Base-by-base conservation (phyloP, 1,140 invertebrate species). In the Meloidogyne floridensis region DNA sequence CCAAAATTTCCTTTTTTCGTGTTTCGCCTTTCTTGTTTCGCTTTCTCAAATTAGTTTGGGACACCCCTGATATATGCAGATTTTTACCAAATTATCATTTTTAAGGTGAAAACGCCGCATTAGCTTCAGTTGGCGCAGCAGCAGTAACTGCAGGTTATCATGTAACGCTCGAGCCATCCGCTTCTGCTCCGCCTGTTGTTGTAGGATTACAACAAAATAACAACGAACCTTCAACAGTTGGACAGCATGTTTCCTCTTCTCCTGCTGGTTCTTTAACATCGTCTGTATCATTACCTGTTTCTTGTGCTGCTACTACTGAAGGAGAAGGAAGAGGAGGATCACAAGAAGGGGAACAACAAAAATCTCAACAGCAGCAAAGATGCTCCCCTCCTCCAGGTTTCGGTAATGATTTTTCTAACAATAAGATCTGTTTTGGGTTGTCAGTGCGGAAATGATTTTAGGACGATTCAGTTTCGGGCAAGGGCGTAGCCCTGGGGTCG, bases 131-230 rank as follows among this genome's bases (percentile, higher is more conserved):
- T 10, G 56, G 70, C 56, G 80, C 81, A n/a, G 81, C 81, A n/a
- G 82, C 81, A n/a, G 20, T 80, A 3, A 75, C 82, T n/a, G 73
- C 83, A 10, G 72, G 72, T 32, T 86, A 69, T 78, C 77, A 83
- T 42, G 77, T 80, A 53, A 82, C 72, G 11, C 71, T 79, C 47
- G 77, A 79, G 11, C 77, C 77, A 9, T 79, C 18, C 3, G 77
- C 77, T 13, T 79, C 59, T 51, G 77, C 77, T 18, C 77, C 77
- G 4, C 79, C 79, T 3, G 42, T 72, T 7, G 8, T 32, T n/a
- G n/a, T 72, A 32, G 70, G 20, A 42, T 47, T 47, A 47, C 42
- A 15, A 59, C 18, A n/a, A 11, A 65, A n/a, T 11, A 59, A 65
- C 59, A 65, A 65, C n/a, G 59, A 65, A 65, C n/a, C 59, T n/a